Evolutionary conservation across 2,113 vertebrate species (phyloP).

Genomic region (Misgurnus mizolepis): DNA sequence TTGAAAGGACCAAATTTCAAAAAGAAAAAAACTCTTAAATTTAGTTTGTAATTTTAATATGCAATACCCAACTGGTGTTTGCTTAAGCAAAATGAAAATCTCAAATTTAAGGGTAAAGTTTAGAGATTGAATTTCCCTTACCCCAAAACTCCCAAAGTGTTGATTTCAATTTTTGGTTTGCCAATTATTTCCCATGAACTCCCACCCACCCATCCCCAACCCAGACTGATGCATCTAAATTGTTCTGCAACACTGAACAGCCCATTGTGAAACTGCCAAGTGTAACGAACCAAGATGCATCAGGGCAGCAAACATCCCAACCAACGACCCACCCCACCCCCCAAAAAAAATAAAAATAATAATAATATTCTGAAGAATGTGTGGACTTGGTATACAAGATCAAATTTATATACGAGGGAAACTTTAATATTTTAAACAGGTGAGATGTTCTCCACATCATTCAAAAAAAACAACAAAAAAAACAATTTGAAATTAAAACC

Average conservation of each 20-base stretch:
- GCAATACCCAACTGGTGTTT: not conserved
- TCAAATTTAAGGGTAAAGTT: constrained; percentile 60
- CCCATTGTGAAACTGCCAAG: not conserved
- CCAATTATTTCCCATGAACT: constrained; percentile 29
- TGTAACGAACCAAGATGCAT: constrained; percentile 55
- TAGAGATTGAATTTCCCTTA: constrained; percentile 52
- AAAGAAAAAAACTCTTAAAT: not conserved
- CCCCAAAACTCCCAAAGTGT: constrained; percentile 50
- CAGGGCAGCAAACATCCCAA: constrained; percentile 69
- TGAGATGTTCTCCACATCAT: constrained; percentile 73
- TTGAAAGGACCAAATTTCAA: constrained; percentile 30
- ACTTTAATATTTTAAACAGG: constrained; percentile 38
- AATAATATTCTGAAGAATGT: constrained; percentile 67
- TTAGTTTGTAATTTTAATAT: constrained; percentile 1
- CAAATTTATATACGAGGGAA: no score
- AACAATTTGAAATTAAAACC: constrained; percentile 11
- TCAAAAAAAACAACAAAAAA: constrained; percentile 46
- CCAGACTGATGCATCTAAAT: constrained; percentile 60
- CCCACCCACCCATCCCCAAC: constrained; percentile 50
- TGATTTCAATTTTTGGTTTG: constrained; percentile 50
- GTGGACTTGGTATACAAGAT: constrained; percentile 46
- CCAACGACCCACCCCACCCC: constrained; percentile 53
- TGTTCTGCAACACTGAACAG: not conserved
- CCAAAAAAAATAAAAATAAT: constrained; percentile 49
- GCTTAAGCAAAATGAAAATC: not conserved